Base-by-base conservation (phyloP, 1,140 invertebrate genomes). In the Drosophila murphyi region DNA sequence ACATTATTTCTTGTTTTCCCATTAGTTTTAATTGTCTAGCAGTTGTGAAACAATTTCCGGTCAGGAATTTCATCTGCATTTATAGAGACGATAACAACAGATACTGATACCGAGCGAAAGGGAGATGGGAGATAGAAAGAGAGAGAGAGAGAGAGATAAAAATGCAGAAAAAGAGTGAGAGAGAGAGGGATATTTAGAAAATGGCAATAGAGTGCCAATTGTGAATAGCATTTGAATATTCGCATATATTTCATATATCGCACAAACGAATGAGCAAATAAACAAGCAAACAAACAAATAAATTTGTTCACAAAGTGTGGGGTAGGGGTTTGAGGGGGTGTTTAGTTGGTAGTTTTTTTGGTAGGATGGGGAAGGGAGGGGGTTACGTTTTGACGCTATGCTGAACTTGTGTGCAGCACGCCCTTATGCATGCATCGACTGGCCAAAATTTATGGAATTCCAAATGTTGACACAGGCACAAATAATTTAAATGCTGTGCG, bases 11-110 rank as follows among this genome's bases (percentile, higher is more conserved):
- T 62, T 45, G 57, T 57, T 61, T 72, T 57, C 77, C 60, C 43
- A 80, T 88, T 80, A 83, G 85, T 80, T 89, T 89, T 88, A 88
- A 88, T 89, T 88, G 83, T 77, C 74, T 59, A 83, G 79, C 78
- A 72, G 68, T 83, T 88, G 83, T 88, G 78, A 89, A 88, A 83
- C 83, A 88, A 88, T 88, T 88, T 88, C 83, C 83, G 83, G 83
- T 89, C 85, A 83, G 85, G 64, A 89, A 85, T 85, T 88, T 70
- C 78, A 80, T 51, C 54, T 85, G 71, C 52, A 83, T 70, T 67
- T 75, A 20, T 20, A 60, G 34, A 73, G 61, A 69, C 60, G 68
- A 62, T 29, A 29, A 8, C 31, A 3, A 47, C 35, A 20, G n/a
- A 55, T 5, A 29, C 7, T 29, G 2, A 2, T n/a, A 7, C 0